Evolutionary conservation across 2,113 vertebrate species (phyloP).

Genomic region (Pygoscelis adeliae): DNA sequence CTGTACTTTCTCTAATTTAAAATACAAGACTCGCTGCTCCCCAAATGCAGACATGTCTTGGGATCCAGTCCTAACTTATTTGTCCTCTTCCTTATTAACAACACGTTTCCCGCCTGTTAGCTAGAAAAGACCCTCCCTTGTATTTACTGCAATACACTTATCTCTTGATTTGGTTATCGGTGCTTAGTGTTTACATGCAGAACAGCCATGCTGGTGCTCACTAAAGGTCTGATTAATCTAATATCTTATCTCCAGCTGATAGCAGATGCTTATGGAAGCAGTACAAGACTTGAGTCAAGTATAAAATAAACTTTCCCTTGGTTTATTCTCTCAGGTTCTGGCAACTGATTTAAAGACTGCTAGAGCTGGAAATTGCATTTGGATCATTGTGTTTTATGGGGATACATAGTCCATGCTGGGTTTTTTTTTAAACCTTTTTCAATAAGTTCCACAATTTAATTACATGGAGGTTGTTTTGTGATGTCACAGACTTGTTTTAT

Average conservation of each 20-base stretch:
- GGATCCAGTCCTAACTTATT: background rate
- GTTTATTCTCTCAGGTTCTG: background rate
- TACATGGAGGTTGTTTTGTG: background rate
- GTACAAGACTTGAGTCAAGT: background rate
- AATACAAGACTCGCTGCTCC: fast-evolving
- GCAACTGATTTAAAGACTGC: background rate
- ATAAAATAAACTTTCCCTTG: background rate
- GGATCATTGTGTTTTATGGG: background rate
- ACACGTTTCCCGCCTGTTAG: fast-evolving
- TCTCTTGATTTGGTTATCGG: background rate
- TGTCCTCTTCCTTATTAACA: background rate
- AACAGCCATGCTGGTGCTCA: background rate
- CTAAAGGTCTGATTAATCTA: background rate
- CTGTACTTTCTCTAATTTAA: background rate
- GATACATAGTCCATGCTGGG: too few relatives aligned
- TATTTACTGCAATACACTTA: background rate
- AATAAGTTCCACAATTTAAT: background rate
- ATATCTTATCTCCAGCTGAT: background rate
- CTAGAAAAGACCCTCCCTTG: background rate
- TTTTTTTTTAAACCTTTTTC: background rate
- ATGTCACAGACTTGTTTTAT: background rate
- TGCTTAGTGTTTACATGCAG: background rate
- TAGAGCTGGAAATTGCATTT: background rate
- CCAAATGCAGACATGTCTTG: background rate
- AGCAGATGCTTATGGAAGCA: background rate